Evolutionary conservation across 2,888 invertebrate species (phyloP), one percentile per base, ranked within the genome.

Genomic region (Sesia bembeciformis): DNA sequence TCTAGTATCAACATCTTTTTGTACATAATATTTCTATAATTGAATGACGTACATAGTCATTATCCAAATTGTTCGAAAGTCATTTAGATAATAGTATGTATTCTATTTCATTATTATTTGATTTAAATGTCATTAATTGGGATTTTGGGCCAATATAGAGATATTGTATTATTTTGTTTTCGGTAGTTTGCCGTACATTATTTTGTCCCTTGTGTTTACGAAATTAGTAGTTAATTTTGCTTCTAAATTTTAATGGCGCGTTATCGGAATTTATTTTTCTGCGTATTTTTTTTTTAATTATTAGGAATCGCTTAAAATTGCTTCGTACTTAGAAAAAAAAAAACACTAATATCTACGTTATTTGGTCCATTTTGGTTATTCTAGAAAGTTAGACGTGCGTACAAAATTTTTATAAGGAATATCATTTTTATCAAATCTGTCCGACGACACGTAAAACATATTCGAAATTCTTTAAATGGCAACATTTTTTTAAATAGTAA

Each of bases 251-350:
- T 53, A 62, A 60, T 68, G 68, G 65, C 64, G 69, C 70, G 67
- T 69, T 65, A 60, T 62, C 52, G 53, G 64, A 62, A 61, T 62
- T 66, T 67, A 57, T 64, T 60, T 61, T 66, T 63, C 62, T 58
- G 23, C 23, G 23, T 23, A 23, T 23, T 23, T 56, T 46, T 46
- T 66, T 68, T 51, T 55, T 56, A 56, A 67, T 65, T 67, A 69
- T 66, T 23, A 52, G 50, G 53, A 59, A 62, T 64, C 70, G 81
- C 76, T 78, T 68, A 63, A 70, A 72, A 77, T 74, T 71, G 80
- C 82, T 84, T 82, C 68, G 81, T 82, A 82, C 78, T 81, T 82
- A 83, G 80, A 66, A 67, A 68, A 66, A 58, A 55, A 56, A 62
- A 52, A 43, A 46, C 46, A 46, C 8, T 7, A 46, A 46, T 46